phyloP scores from a whole-genome alignment of 2,888 invertebrate species.

The Brachypterus glaber region DNA sequence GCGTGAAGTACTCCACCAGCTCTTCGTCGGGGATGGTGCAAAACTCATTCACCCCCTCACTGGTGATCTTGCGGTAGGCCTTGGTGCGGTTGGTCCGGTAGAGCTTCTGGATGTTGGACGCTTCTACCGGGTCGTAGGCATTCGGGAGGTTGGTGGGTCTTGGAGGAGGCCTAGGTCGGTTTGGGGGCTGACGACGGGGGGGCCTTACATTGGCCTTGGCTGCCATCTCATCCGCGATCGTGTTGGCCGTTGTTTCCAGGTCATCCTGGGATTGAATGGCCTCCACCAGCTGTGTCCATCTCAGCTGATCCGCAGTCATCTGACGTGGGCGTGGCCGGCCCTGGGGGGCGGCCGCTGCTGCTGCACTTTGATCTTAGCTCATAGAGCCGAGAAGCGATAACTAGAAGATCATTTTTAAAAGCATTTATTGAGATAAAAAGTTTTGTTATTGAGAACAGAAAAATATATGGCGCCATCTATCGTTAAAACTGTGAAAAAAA shows the following conservation, averaged over 20 bases:
- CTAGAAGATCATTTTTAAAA: too few species aligned
- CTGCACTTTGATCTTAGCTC: too few species aligned
- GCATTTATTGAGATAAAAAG: too few species aligned
- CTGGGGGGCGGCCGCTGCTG: too few species aligned
- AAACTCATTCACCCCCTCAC: neutral
- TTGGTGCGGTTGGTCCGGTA: slow-evolving; percentile 3
- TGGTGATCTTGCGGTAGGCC: slow-evolving; percentile 3
- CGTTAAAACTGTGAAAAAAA: too few species aligned
- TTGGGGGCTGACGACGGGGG: too few species aligned
- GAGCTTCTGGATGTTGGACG: slow-evolving; percentile 8
- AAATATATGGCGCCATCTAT: too few species aligned
- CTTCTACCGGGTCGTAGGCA: slow-evolving; percentile 7
- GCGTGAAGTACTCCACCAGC: slow-evolving; percentile 7
- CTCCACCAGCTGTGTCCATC: neutral
- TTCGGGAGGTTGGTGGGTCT: too few species aligned
- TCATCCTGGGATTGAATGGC: neutral
- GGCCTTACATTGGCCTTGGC: too few species aligned
- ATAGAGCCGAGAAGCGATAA: too few species aligned
- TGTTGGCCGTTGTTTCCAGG: neutral
- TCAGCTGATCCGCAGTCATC: neutral
- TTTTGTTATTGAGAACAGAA: too few species aligned
- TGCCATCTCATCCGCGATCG: neutral
- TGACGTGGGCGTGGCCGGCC: neutral
- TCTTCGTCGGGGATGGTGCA: slow-evolving; percentile 6
- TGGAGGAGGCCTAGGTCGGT: too few species aligned